phyloP scores from a whole-genome alignment of 2,113 vertebrate species.

The Elephantulus edwardii region DNA sequence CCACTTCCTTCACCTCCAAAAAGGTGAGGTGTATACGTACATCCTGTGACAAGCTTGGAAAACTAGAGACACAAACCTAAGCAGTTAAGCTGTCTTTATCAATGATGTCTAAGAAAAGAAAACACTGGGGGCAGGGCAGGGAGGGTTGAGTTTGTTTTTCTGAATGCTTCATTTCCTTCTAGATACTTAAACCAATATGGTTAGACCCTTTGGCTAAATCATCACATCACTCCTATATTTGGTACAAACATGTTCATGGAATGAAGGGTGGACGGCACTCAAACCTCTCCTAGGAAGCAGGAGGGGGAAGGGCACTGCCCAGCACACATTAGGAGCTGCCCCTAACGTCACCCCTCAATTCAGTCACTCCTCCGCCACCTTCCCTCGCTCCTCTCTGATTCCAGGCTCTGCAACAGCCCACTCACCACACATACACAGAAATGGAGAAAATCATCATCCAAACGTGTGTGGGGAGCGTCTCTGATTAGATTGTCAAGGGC shows the following conservation, averaged over 20 bases:
- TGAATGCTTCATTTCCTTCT: not conserved
- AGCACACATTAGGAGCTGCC: not conserved
- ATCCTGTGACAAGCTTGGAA: not conserved
- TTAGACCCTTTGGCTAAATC: not conserved
- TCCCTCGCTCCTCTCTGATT: not conserved
- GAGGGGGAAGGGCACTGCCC: not conserved
- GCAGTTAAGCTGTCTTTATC: not conserved
- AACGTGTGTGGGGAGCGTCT: not conserved
- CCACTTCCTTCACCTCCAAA: not conserved
- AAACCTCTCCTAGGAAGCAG: too few relatives aligned
- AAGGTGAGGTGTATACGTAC: not conserved
- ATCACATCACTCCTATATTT: rapidly evolving
- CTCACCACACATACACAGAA: not conserved
- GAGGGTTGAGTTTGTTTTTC: too few relatives aligned
- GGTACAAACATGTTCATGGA: rapidly evolving
- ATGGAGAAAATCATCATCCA: not conserved
- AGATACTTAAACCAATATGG: not conserved
- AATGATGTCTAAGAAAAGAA: rapidly evolving
- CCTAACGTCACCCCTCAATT: not conserved
- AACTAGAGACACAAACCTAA: rapidly evolving
- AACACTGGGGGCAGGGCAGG: too few relatives aligned
- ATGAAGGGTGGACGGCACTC: not conserved
- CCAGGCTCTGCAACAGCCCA: not conserved
- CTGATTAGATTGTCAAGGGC: not conserved
- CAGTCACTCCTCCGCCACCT: not conserved